These are phyloP conservation scores for Enteromius anoplus DNA, from an alignment of 2,797 vertebrate species.

Conservation along the genomic window DNA sequence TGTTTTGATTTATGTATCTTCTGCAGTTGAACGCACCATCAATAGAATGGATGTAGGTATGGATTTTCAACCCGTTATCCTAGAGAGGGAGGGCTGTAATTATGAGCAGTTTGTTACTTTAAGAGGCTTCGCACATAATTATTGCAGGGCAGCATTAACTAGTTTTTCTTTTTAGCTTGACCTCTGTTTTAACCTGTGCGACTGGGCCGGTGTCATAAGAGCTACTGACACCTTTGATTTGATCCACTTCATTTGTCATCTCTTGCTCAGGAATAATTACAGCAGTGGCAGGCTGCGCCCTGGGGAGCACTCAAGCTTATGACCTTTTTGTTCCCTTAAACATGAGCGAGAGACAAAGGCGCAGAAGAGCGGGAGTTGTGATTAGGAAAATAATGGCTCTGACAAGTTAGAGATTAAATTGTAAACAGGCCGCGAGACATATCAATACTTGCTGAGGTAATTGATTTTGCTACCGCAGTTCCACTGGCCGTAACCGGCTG, in stretches of 20 bases:
- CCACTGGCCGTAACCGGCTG: constrained; percentile 72
- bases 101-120: constrained; percentile 48
- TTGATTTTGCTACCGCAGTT: constrained; percentile 76
- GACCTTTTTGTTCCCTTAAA: constrained; percentile 59
- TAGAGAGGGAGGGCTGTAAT: constrained; percentile 39
- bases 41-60: constrained; percentile 33
- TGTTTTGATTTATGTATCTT: constrained; percentile 24
- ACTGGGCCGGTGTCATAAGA: constrained; percentile 48
- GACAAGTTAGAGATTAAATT: constrained; percentile 65
- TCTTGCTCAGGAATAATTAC: constrained; percentile 59
- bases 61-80: constrained; percentile 4
- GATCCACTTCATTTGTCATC: constrained; percentile 61
- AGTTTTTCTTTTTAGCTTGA: constrained; percentile 54
- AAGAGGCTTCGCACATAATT: constrained; percentile 50
- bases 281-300: constrained; percentile 46
- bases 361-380: constrained; percentile 56
- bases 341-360: constrained; percentile 53
- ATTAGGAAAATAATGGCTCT: constrained; percentile 63
- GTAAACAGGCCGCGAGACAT: constrained; percentile 60
- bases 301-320: constrained; percentile 53
- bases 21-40: constrained; percentile 18
- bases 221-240: constrained; percentile 58
- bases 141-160: constrained; percentile 40
- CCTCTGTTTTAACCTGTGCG: constrained; percentile 50
- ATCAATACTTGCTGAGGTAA: constrained; percentile 66